These are phyloP conservation scores for Alloscopus bannaensis DNA, from an alignment of 2,888 invertebrate genomes.

Conservation along the genomic window DNA sequence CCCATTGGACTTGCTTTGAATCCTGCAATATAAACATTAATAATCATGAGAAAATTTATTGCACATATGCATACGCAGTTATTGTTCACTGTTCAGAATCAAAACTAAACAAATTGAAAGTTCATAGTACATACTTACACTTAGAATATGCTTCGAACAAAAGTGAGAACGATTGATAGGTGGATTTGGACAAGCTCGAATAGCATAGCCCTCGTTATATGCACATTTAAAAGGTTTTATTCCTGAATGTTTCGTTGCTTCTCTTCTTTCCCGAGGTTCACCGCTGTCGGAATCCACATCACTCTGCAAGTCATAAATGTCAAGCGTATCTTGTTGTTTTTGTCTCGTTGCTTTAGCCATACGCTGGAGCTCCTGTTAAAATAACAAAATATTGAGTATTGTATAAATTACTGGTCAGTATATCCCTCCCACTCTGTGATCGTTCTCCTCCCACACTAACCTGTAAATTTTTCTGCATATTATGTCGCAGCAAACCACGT, in stretches of 20 bases:
- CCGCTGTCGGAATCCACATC: slow-evolving; percentile 41
- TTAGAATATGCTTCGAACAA: slow-evolving; percentile 46
- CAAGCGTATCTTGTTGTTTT: slow-evolving; percentile 25
- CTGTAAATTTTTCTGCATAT: slow-evolving; percentile 36
- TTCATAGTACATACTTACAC: slow-evolving; percentile 28
- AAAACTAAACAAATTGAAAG: too few species aligned
- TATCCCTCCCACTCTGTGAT: too few species aligned
- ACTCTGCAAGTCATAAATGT: slow-evolving; percentile 38
- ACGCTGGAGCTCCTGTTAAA: slow-evolving; percentile 31
- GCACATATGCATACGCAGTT: not conserved
- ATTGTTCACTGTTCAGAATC: too few species aligned
- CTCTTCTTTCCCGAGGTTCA: slow-evolving; percentile 25
- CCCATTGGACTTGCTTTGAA: slow-evolving; percentile 37
- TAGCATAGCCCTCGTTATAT: slow-evolving; percentile 46
- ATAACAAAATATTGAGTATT: not conserved
- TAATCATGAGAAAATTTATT: not conserved
- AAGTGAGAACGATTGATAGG: slow-evolving; percentile 34
- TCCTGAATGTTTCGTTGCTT: slow-evolving; percentile 12
- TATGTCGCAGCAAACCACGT: slow-evolving; percentile 31
- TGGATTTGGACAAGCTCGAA: slow-evolving; percentile 41
- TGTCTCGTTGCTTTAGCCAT: slow-evolving; percentile 46
- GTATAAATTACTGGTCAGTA: not conserved
- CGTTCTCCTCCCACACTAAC: too few species aligned
- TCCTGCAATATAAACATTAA: slow-evolving; percentile 17
- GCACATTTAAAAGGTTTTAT: slow-evolving; percentile 38